Evolutionary conservation across 2,113 vertebrate genomes (phyloP).

Genomic region (Rhagologus leucostigma): DNA sequence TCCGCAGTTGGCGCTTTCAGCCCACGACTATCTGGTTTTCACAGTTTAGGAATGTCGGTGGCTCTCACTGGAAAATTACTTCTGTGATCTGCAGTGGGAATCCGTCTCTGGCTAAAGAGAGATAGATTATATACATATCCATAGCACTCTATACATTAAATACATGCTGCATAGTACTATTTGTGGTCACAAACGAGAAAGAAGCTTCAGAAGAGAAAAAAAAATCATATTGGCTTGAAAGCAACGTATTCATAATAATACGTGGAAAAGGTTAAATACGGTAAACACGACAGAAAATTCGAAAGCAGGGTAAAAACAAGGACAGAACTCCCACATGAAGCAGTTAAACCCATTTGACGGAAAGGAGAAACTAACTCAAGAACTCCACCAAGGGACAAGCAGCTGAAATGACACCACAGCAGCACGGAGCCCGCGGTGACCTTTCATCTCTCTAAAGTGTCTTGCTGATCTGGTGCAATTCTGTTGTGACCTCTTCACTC

Average conservation of each 20-base stretch:
- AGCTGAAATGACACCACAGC: conserved; percentile 66
- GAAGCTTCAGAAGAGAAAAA: background rate
- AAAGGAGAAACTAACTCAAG: conserved; percentile 75
- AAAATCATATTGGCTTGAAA: background rate
- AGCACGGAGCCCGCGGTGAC: conserved; percentile 52
- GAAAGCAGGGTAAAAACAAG: conserved; percentile 12
- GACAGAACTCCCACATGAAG: background rate
- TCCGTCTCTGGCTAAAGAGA: background rate
- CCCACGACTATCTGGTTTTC: background rate
- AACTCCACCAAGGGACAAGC: conserved; percentile 81
- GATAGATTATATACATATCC: background rate
- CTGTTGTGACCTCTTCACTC: background rate
- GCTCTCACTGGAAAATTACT: conserved; percentile 27
- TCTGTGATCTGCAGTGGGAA: background rate
- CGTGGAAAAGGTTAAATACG: conserved; percentile 70
- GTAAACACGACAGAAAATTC: conserved; percentile 57
- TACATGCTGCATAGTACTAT: accelerated
- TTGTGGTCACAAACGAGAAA: background rate
- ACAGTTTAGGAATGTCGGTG: conserved; percentile 9
- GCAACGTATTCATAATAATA: conserved; percentile 38
- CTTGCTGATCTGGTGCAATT: background rate
- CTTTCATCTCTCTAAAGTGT: conserved; percentile 41
- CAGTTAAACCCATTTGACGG: conserved; percentile 29
- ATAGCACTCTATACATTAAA: background rate
- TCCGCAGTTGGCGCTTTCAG: background rate